These are phyloP conservation scores for Rhizomys pruinosus DNA, from an alignment of 2,113 vertebrate genomes.

Conservation along the genomic window DNA sequence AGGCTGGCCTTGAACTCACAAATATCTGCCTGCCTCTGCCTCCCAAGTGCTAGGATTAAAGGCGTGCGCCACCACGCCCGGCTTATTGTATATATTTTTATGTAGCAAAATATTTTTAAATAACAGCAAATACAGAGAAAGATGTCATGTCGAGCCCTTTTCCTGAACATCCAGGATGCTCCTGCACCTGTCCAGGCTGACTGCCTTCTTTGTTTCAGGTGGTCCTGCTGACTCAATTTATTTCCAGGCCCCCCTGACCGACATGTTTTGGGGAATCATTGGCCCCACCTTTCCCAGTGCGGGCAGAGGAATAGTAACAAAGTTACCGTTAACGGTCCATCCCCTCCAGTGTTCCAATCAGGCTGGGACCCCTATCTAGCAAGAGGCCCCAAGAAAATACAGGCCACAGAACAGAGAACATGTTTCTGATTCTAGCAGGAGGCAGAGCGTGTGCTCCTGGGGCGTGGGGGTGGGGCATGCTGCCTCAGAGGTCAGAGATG, in stretches of 20 bases:
- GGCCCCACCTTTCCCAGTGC: background rate
- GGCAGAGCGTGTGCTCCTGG: background rate
- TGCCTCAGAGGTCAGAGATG: background rate
- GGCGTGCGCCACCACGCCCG: too few relatives aligned
- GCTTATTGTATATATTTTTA: background rate
- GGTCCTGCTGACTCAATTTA: background rate
- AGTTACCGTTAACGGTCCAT: background rate
- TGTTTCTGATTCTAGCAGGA: accelerated
- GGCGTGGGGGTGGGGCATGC: accelerated
- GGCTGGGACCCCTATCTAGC: background rate
- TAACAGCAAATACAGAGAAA: background rate
- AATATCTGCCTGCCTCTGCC: too few relatives aligned
- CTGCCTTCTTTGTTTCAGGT: background rate
- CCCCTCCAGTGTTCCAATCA: background rate
- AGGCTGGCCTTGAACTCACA: too few relatives aligned
- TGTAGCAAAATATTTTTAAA: background rate
- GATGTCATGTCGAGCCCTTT: background rate
- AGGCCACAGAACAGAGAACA: background rate
- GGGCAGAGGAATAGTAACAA: background rate
- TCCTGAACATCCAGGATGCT: background rate
- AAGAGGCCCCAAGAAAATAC: background rate
- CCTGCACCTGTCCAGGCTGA: too few relatives aligned
- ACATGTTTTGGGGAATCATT: background rate
- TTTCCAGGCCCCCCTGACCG: background rate
- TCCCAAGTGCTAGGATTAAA: too few relatives aligned